Conservation (phyloP, 2,797 vertebrate species). For the Vipera latastei region DNA sequence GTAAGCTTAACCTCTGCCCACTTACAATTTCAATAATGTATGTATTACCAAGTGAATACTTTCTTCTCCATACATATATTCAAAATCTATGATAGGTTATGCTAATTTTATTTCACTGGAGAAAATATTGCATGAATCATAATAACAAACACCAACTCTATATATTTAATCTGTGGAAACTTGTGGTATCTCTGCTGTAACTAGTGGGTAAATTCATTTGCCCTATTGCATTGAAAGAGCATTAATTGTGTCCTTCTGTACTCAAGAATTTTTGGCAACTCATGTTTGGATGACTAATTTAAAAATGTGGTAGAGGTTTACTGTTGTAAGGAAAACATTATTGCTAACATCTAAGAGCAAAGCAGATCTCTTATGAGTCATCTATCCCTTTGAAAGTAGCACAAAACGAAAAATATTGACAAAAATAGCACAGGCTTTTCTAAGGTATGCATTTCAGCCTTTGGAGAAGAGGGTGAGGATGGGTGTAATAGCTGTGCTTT, state of each 20-base stretch:
- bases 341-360: conserved; percentile 25
- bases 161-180: not conserved
- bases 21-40: not conserved
- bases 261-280: conserved; percentile 27
- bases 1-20: not conserved
- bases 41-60: not conserved
- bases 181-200: not conserved
- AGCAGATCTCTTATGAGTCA: conserved; percentile 21
- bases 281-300: conserved; percentile 39
- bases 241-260: not conserved
- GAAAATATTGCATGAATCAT: not conserved
- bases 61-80: not conserved
- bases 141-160: not conserved
- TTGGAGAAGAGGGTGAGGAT: not conserved
- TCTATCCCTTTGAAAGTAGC: conserved; percentile 6
- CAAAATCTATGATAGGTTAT: not conserved
- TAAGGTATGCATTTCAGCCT: not conserved
- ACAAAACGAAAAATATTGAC: not conserved
- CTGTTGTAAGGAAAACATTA: conserved; percentile 29
- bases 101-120: not conserved
- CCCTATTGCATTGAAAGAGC: not conserved
- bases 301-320: conserved; percentile 7
- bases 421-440: not conserved
- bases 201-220: not conserved
- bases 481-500: not conserved